Evolutionary conservation across 2,888 invertebrate species (phyloP).

Genomic region (Selenia dentaria): DNA sequence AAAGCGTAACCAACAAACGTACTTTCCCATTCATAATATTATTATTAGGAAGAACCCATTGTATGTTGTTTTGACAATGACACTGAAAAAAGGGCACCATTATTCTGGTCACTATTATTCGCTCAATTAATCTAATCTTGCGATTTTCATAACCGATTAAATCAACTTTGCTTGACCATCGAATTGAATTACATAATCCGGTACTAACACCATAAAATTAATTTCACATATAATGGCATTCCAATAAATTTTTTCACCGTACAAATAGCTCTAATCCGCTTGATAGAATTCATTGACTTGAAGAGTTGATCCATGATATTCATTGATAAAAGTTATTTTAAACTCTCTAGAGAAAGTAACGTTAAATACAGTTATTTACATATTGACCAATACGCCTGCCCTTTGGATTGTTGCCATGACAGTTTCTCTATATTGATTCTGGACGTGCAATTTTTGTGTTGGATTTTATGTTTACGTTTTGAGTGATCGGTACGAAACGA

Average conservation of each 20-base stretch:
- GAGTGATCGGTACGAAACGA: too few relatives aligned
- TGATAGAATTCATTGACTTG: slow-evolving; percentile 6
- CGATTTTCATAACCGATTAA: too few relatives aligned
- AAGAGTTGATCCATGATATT: slow-evolving; percentile 5
- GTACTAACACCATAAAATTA: too few relatives aligned
- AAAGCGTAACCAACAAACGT: too few relatives aligned
- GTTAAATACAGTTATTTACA: slow-evolving; percentile 26
- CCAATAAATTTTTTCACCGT: slow-evolving; percentile 6
- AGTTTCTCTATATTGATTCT: slow-evolving; percentile 24
- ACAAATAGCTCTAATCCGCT: slow-evolving; percentile 8
- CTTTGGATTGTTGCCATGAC: slow-evolving; percentile 17
- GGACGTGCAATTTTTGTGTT: not conserved
- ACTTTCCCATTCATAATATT: too few relatives aligned
- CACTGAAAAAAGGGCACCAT: too few relatives aligned
- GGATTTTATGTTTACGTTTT: not conserved
- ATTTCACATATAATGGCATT: not conserved
- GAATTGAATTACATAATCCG: too few relatives aligned
- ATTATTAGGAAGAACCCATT: too few relatives aligned
- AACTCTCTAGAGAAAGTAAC: slow-evolving; percentile 30
- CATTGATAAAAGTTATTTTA: slow-evolving; percentile 25
- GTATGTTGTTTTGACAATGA: too few relatives aligned
- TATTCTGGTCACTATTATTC: too few relatives aligned
- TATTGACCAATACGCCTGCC: slow-evolving; percentile 23
- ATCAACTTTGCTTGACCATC: too few relatives aligned
- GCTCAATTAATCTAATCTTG: too few relatives aligned